These are phyloP conservation scores for Martes flavigula DNA, from an alignment of 2,797 vertebrate species.

Conservation along the genomic window DNA sequence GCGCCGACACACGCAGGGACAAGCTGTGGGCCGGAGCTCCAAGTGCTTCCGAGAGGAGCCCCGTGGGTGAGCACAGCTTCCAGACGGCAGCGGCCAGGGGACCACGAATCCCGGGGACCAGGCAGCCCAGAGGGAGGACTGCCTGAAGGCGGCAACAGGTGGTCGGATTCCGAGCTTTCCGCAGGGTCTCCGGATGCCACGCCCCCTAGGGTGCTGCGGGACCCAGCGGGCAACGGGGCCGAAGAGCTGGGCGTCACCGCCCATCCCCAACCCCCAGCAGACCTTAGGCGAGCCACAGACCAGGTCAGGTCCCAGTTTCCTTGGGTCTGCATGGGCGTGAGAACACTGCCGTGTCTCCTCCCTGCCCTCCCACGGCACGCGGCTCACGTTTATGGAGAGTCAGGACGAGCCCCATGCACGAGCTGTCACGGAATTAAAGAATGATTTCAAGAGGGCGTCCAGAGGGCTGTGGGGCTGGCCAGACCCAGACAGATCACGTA, in stretches of 20 bases:
- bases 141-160: rapidly evolving
- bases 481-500: not conserved
- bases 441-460: rapidly evolving
- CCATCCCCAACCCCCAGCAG: not conserved
- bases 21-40: not conserved
- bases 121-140: not conserved
- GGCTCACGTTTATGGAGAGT: rapidly evolving
- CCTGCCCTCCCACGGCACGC: rapidly evolving
- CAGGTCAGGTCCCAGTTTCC: rapidly evolving
- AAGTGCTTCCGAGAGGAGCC: rapidly evolving
- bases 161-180: rapidly evolving
- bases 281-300: rapidly evolving
- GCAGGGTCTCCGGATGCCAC: rapidly evolving
- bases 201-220: rapidly evolving
- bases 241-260: rapidly evolving
- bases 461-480: not conserved
- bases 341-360: rapidly evolving
- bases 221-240: rapidly evolving
- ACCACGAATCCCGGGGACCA: rapidly evolving
- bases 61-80: rapidly evolving
- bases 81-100: rapidly evolving
- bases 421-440: rapidly evolving
- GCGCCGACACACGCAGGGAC: rapidly evolving
- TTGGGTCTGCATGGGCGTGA: rapidly evolving
- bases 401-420: rapidly evolving